Evolutionary conservation across 1,140 invertebrate species (phyloP).

Genomic region (Sarcophaga bullata): DNA sequence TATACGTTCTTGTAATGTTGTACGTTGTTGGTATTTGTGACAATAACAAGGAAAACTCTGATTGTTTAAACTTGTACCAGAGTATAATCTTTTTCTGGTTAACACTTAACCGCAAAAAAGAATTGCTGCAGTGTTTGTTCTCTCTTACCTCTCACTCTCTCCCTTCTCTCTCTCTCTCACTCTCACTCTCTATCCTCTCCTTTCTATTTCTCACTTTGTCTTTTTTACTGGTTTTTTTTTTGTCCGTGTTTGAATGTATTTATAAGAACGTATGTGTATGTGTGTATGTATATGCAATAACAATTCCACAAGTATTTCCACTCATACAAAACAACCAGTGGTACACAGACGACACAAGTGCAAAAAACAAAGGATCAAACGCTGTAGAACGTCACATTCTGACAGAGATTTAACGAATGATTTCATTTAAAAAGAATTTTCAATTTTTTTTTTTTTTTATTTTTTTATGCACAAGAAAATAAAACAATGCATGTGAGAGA

Average conservation of each 20-base stretch:
- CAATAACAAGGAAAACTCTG: not conserved
- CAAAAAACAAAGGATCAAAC: too few relatives aligned
- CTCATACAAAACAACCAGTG: not conserved
- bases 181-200: too few relatives aligned
- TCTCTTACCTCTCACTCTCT: too few relatives aligned
- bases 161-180: too few relatives aligned
- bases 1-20: not conserved
- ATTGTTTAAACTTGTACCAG: not conserved
- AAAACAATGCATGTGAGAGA: too few relatives aligned
- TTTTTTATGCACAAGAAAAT: too few relatives aligned
- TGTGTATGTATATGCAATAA: too few relatives aligned
- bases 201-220: too few relatives aligned
- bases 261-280: too few relatives aligned
- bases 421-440: not conserved
- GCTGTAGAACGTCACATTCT: not conserved
- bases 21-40: not conserved
- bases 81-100: constrained; percentile 8
- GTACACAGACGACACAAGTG: not conserved
- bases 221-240: too few relatives aligned
- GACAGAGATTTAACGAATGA: not conserved
- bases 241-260: too few relatives aligned
- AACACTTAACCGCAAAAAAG: not conserved
- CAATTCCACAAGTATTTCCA: not conserved
- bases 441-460: too few relatives aligned
- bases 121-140: not conserved